Evolutionary conservation across 2,888 invertebrate species (phyloP), one percentile per base, ranked within the genome.

Genomic region (Conchocele bisecta): DNA sequence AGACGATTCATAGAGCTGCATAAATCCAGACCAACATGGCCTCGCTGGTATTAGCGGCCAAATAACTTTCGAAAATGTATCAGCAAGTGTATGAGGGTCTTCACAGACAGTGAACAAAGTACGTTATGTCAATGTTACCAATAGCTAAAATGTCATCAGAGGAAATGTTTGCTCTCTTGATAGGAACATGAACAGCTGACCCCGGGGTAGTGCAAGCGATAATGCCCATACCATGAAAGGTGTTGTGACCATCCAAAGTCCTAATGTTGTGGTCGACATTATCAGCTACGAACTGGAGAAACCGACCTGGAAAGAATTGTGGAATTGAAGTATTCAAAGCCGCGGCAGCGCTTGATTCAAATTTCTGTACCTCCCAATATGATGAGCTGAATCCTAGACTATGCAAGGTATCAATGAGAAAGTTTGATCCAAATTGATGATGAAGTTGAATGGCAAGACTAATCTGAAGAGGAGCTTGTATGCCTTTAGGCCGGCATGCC

Each of bases 201-300:
- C n/a, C n/a, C n/a, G n/a, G n/a, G n/a, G n/a, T n/a, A n/a, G n/a
- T n/a, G n/a, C n/a, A n/a, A n/a, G n/a, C n/a, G n/a, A n/a, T n/a
- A n/a, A n/a, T n/a, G n/a, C n/a, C n/a, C n/a, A n/a, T n/a, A 6
- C 65, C 74, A 57, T 74, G 69, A 29, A 74, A 74, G n/a, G 84
- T 77, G 39, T 66, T 56, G 20, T 73, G 50, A 2, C 79, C 82
- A 51, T 84, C 80, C n/a, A 83, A 15, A 9, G 79, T 83, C 28
- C 59, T 42, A 20, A 72, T 61, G 50, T 84, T 83, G 58, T 84
- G 84, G 61, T 85, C 81, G 2, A 80, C 81, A 68, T 84, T 86
- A 59, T 86, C 85, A 37, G 82, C 83, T n/a, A 71, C 75, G 58
- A 69, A 84, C 63, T 83, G 83, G 7, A 83, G 33, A n/a, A n/a